phyloP scores from a whole-genome alignment of 2,797 vertebrate genomes.

The Cichlasoma orientale region DNA sequence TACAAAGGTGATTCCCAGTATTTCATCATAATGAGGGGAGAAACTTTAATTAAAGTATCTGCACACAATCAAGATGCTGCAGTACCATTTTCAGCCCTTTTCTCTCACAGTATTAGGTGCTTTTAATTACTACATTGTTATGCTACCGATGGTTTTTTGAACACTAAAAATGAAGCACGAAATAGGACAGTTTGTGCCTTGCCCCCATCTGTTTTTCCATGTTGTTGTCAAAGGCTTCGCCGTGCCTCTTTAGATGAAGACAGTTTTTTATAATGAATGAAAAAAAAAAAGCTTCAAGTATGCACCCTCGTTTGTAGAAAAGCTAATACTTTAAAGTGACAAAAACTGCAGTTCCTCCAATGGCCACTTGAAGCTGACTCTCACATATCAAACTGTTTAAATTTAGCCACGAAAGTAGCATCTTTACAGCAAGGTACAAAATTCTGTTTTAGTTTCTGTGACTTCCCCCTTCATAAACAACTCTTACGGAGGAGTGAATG shows the following conservation, averaged over 20 bases:
- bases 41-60: constrained; percentile 32
- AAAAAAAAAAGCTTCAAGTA: constrained; percentile 21
- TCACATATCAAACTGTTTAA: no score
- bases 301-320: fast-evolving
- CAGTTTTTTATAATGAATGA: constrained; percentile 11
- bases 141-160: background rate
- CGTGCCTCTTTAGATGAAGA: constrained; percentile 11
- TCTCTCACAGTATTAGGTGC: background rate
- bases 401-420: background rate
- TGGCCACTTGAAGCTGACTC: background rate
- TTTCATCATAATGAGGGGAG: constrained; percentile 12
- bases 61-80: background rate
- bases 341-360: background rate
- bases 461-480: background rate
- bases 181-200: constrained; percentile 8
- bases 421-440: background rate
- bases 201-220: background rate
- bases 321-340: background rate
- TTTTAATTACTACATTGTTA: background rate
- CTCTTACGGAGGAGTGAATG: background rate
- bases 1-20: constrained; percentile 40
- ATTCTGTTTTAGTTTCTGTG: no score
- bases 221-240: constrained; percentile 11
- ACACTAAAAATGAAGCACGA: background rate
- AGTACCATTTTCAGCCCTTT: constrained; percentile 7